These are phyloP conservation scores for Brachionus rotundiformis DNA, from an alignment of 1,140 invertebrate genomes.

Conservation along the genomic window DNA sequence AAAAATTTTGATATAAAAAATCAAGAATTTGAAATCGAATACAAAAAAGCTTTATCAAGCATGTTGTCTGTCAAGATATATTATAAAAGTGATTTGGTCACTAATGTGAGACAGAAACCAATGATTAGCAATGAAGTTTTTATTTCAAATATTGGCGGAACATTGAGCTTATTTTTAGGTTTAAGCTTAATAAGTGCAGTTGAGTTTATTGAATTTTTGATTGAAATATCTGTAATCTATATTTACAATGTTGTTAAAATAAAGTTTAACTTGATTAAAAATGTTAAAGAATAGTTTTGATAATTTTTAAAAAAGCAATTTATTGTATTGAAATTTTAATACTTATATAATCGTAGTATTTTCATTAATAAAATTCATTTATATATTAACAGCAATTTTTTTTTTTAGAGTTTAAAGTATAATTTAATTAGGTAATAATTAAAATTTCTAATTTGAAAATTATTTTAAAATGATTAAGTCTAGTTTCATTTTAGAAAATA, in stretches of 20 bases:
- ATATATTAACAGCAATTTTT: too few relatives aligned
- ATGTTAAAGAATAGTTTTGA: neutral
- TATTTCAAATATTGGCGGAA: slow-evolving; percentile 43
- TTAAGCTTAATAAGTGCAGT: slow-evolving; percentile 1
- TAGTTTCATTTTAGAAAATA: too few relatives aligned
- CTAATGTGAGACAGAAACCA: neutral
- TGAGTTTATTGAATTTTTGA: slow-evolving; percentile 34
- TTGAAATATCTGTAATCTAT: neutral
- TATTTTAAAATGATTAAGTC: too few relatives aligned
- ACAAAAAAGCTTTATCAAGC: neutral
- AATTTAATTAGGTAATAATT: too few relatives aligned
- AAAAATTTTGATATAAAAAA: neutral
- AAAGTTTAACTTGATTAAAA: neutral
- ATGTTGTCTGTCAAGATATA: slow-evolving; percentile 20
- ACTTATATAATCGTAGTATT: neutral
- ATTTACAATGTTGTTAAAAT: neutral
- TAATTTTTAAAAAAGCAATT: neutral
- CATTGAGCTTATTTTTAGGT: slow-evolving; percentile 30
- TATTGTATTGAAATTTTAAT: neutral
- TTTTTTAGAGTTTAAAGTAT: too few relatives aligned
- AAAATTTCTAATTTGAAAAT: too few relatives aligned
- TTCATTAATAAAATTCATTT: too few relatives aligned
- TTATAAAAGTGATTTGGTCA: slow-evolving; percentile 34
- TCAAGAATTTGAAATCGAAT: neutral
- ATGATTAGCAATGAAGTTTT: neutral